Percentiles rank a stretch among this genome's conserved stretches.
Evolutionary conservation across 30 jellyfish, hydroid and myxozoan genomes (phyloP).

Genomic region (Hydra vulgaris): DNA sequence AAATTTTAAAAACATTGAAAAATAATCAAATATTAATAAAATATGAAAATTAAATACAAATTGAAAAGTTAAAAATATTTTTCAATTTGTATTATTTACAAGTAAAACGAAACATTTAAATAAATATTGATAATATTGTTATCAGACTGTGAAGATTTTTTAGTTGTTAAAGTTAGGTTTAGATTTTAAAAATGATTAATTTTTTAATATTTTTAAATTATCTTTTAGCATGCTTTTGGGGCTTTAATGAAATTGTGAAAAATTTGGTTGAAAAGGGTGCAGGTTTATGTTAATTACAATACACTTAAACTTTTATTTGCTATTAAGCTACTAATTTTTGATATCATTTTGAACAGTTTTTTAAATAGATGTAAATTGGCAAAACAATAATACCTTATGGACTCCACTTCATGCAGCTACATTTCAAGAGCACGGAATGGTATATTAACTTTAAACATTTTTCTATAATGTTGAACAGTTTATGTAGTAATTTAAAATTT

Average conservation of each 20-base stretch:
- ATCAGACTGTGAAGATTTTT: not conserved
- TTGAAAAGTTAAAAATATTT: too few species aligned
- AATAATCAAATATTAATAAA: too few species aligned
- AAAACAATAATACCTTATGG: constrained; percentile 46
- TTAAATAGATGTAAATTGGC: constrained; percentile 41
- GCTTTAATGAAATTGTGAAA: constrained; percentile 47
- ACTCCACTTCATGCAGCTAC: constrained; percentile 86
- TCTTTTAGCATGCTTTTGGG: constrained; percentile 63
- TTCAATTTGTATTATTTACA: too few species aligned
- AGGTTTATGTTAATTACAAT: constrained; percentile 11
- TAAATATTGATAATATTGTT: too few species aligned
- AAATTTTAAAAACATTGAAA: too few species aligned
- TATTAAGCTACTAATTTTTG: not conserved
- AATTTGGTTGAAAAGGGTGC: constrained; percentile 41
- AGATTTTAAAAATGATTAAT: not conserved
- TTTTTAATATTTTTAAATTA: not conserved
- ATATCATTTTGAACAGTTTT: not conserved
- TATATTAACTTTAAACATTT: not conserved
- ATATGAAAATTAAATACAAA: too few species aligned
- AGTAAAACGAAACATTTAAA: too few species aligned
- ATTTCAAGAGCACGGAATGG: constrained; percentile 78
- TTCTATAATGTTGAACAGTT: not conserved
- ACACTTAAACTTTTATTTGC: not conserved
- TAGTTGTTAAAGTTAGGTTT: not conserved
- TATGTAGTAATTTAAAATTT: too few species aligned